Base-by-base conservation (phyloP, 2,113 vertebrate species). In the Etheostoma cragini region DNA sequence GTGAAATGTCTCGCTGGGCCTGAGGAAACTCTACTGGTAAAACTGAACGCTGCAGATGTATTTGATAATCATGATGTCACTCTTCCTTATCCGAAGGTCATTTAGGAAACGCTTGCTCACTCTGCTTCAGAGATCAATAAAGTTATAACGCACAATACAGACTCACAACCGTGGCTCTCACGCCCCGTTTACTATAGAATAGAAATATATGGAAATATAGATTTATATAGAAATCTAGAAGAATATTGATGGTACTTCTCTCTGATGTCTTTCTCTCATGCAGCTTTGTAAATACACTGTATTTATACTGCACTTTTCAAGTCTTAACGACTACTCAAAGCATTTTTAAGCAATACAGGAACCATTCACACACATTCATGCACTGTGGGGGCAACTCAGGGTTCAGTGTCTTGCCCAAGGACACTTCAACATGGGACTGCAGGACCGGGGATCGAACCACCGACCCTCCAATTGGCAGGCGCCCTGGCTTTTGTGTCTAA, bases 41-140 rank as follows among this genome's bases (percentile, higher is more conserved):
- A 65, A 16, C 47, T 16, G 15, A 17, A 61, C 53, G 19, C 49
- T 26, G 49, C 21, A 53, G 62, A 66, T 69, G 52, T 71, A 5
- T 70, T 30, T 33, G 45, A 60, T 56, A 19, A 24, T 50, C 30
- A 24, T 24, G 56, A 63, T 19, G 49, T 46, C 62, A 17, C 8
- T 26, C 14, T 14, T 24, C 64, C 15, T 56, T 24, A 45, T 45
- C 26, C 26, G 68, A 21, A 72, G 72, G 49, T 80, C 42, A 38
- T 45, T 30, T 0, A 45, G 47, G 72, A 26, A 58, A 63, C 21
- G 52, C 66, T 72, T 53, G 8, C 47, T 66, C 50, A 6, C 61
- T 38, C 22, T 67, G 30, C 7, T 4, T 70, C 15, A 50, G 33
- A 13, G 15, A 68, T 80, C 42, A 58, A 22, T 70, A 60, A 38